Conservation (phyloP, 2,113 vertebrate species). For the Paracyprichromis sp. region DNA sequence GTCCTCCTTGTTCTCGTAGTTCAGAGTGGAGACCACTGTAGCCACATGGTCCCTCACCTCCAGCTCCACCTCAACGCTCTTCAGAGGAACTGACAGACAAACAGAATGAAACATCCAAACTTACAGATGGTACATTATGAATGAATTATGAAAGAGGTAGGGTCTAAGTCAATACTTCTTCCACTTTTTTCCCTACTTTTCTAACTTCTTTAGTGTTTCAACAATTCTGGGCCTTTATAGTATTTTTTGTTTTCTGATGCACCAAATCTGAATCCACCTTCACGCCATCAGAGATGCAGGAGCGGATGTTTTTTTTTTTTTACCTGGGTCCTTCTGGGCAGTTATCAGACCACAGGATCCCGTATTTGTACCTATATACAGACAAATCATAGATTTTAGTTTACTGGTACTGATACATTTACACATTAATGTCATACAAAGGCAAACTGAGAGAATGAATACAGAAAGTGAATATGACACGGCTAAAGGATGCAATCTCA, state of each 20-base stretch:
- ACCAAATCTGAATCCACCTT: not conserved
- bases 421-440: not conserved
- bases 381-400: not conserved
- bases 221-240: not conserved
- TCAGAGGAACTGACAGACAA: not conserved
- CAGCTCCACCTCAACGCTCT: not conserved
- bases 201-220: not conserved
- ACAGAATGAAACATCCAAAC: not conserved
- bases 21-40: constrained; percentile 23
- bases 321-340: not conserved
- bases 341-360: not conserved
- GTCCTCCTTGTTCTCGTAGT: not conserved
- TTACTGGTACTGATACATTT: not conserved
- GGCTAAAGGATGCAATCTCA: rapidly evolving
- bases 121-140: not conserved
- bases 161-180: not conserved
- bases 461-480: not conserved
- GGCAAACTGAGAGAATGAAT: not conserved
- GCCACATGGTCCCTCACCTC: not conserved
- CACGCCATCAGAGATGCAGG: not conserved
- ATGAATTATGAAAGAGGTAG: not conserved
- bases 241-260: not conserved
- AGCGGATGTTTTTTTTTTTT: not conserved
- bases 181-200: not conserved
- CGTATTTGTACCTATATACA: not conserved